A percentile compares a stretch with the other conserved stretches of the same genome.
These are phyloP conservation scores for Drosophila dunni DNA, from an alignment of 1,140 invertebrate genomes.

Conservation along the genomic window DNA sequence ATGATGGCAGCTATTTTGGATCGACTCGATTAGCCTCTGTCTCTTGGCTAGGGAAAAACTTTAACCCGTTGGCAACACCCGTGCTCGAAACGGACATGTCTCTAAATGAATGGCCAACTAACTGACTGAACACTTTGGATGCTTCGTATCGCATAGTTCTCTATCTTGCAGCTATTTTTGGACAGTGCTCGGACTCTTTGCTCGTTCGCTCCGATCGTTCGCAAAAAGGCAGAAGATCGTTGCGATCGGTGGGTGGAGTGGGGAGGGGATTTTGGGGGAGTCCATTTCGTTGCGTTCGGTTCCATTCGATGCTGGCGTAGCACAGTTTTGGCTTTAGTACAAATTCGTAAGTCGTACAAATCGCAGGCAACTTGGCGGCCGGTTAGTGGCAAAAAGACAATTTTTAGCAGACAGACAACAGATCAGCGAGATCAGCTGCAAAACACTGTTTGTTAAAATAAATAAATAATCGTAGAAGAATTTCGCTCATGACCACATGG, in stretches of 20 bases:
- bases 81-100: conserved; percentile 3
- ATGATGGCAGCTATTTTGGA: conserved; percentile 44
- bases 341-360: conserved; percentile 74
- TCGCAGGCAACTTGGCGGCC: conserved; percentile 55
- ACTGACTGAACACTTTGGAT: background rate
- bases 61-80: conserved; percentile 62
- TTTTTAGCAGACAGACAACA: conserved; percentile 22
- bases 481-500: conserved; percentile 50
- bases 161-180: conserved; percentile 68
- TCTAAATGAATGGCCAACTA: background rate
- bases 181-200: conserved; percentile 30
- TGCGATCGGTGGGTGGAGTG: conserved; percentile 9
- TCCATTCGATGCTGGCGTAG: conserved; percentile 42
- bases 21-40: conserved; percentile 63
- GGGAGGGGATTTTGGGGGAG: background rate
- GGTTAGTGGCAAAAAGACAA: conserved; percentile 32
- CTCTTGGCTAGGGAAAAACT: conserved; percentile 31
- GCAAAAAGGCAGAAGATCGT: conserved; percentile 61
- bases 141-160: conserved; percentile 24
- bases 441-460: conserved; percentile 53
- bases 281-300: conserved; percentile 19
- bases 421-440: conserved; percentile 37
- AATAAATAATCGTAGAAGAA: conserved; percentile 68
- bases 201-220: conserved; percentile 36
- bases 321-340: conserved; percentile 72